Conservation (phyloP, 2,888 invertebrate genomes). For the Rhingia rostrata region DNA sequence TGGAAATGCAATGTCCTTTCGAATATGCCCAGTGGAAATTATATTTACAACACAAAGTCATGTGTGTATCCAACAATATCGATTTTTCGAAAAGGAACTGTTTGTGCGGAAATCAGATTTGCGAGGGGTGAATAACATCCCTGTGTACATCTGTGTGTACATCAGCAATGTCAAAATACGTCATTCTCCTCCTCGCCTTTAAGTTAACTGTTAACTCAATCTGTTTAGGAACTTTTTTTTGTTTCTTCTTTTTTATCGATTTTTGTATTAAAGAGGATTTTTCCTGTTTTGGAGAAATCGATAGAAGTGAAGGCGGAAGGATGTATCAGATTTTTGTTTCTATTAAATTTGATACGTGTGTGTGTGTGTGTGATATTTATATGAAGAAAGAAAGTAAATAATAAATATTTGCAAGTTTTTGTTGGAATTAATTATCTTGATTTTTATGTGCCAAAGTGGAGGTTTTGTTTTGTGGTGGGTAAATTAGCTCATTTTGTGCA, state of each 20-base stretch:
- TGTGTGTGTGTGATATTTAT: not conserved
- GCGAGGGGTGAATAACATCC: slow-evolving; percentile 50
- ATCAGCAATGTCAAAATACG: slow-evolving; percentile 28
- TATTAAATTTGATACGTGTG: not conserved
- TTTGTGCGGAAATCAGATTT: slow-evolving; percentile 53
- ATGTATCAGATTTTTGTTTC: slow-evolving; percentile 35
- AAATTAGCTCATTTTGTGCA: no score
- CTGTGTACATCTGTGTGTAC: slow-evolving; percentile 9
- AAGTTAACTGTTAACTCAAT: slow-evolving; percentile 26
- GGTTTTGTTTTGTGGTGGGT: no score
- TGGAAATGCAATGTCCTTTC: not conserved
- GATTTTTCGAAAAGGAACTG: slow-evolving; percentile 58
- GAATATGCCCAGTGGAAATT: not conserved
- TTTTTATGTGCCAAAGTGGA: no score
- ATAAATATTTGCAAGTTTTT: no score
- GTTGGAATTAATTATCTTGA: no score
- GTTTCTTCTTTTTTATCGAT: slow-evolving; percentile 28
- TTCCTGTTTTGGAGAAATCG: slow-evolving; percentile 37
- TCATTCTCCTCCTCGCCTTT: slow-evolving; percentile 11
- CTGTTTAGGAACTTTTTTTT: slow-evolving; percentile 19
- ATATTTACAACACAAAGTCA: slow-evolving; percentile 3
- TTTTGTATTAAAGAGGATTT: slow-evolving; percentile 38
- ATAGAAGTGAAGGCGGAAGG: slow-evolving; percentile 50
- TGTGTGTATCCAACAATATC: slow-evolving; percentile 30
- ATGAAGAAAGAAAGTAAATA: not conserved